A percentile compares a stretch with the other conserved stretches of the same genome.
These are phyloP conservation scores for Sarcophaga caerulescens DNA, from an alignment of 2,888 invertebrate genomes.

Conservation along the genomic window DNA sequence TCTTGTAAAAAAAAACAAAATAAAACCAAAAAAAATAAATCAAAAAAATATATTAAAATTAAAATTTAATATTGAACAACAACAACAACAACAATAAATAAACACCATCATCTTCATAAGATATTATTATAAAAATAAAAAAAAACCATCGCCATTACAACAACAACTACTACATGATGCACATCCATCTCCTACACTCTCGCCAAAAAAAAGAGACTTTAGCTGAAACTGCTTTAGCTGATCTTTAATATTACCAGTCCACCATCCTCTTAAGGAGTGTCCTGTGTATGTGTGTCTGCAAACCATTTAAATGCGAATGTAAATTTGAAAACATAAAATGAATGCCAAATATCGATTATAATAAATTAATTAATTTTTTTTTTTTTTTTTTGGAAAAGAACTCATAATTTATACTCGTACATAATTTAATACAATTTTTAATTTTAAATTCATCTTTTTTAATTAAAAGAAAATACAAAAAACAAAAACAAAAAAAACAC, in stretches of 20 bases:
- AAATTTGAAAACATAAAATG: neutral
- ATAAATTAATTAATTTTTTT: slow-evolving; percentile 55
- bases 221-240: too few relatives aligned
- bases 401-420: slow-evolving; percentile 62
- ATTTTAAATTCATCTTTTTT: slow-evolving; percentile 64
- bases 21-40: slow-evolving; percentile 51
- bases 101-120: slow-evolving; percentile 59
- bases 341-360: slow-evolving; percentile 58
- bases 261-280: neutral
- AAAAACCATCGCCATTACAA: slow-evolving; percentile 24
- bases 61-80: slow-evolving; percentile 59
- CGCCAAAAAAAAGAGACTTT: neutral
- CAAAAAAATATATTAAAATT: slow-evolving; percentile 57
- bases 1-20: slow-evolving; percentile 68
- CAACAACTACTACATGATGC: slow-evolving; percentile 21
- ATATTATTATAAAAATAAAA: neutral
- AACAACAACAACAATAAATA: slow-evolving; percentile 16
- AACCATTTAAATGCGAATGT: slow-evolving; percentile 48
- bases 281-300: slow-evolving; percentile 29
- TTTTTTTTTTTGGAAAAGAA: slow-evolving; percentile 57
- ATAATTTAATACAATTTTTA: slow-evolving; percentile 62
- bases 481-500: slow-evolving; percentile 42
- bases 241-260: slow-evolving; percentile 4
- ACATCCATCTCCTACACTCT: slow-evolving; percentile 18
- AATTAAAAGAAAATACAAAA: slow-evolving; percentile 62